These are phyloP conservation scores for Sylvia atricapilla DNA, from an alignment of 2,113 vertebrate genomes.

Conservation along the genomic window DNA sequence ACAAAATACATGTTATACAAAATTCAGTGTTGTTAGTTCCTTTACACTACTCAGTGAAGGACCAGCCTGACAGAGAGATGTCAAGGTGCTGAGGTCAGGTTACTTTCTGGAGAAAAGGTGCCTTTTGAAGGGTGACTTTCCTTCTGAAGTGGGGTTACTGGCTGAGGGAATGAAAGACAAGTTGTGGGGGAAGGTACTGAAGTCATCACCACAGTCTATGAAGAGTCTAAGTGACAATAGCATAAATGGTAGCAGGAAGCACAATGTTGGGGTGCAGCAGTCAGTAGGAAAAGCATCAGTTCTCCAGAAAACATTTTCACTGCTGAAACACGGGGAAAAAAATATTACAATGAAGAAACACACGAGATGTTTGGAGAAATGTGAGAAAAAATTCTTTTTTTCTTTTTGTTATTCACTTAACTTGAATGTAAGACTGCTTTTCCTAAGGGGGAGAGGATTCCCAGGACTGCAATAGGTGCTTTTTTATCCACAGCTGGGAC, in stretches of 20 bases:
- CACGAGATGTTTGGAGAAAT: background rate
- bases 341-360: background rate
- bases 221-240: background rate
- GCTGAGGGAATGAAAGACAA: background rate
- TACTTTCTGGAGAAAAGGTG: background rate
- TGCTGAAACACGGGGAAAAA: background rate
- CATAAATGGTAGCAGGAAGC: background rate
- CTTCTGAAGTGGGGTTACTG: background rate
- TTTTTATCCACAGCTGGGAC: background rate
- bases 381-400: background rate
- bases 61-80: background rate
- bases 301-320: background rate
- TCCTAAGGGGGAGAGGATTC: background rate
- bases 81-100: background rate
- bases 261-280: background rate
- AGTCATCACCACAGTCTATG: background rate
- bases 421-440: background rate
- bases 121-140: background rate
- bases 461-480: background rate
- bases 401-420: background rate
- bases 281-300: background rate
- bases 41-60: background rate
- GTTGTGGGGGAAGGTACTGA: background rate
- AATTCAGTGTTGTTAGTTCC: background rate
- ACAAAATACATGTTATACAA: background rate